Evolutionary conservation across 2,113 vertebrate species (phyloP).

Genomic region (Lasiurus borealis): DNA sequence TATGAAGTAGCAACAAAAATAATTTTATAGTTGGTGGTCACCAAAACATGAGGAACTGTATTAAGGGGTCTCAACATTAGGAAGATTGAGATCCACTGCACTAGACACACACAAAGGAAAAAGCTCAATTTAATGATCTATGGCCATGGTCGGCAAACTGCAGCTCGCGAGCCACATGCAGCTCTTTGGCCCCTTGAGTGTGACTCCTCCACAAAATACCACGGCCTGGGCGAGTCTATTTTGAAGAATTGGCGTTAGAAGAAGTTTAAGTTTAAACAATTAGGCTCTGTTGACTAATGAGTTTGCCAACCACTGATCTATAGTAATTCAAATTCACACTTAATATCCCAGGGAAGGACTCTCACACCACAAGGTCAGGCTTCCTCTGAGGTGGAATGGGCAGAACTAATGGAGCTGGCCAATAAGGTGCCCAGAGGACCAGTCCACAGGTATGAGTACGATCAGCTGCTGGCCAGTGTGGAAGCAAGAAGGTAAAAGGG

Average conservation of each 20-base stretch:
- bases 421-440: conserved; percentile 86
- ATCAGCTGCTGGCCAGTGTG: conserved; percentile 35
- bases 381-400: conserved; percentile 86
- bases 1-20: too few species aligned
- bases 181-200: too few species aligned
- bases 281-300: too few species aligned
- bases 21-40: too few species aligned
- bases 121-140: background rate
- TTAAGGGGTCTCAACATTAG: too few species aligned
- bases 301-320: background rate
- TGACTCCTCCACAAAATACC: too few species aligned
- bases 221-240: too few species aligned
- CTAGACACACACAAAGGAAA: background rate
- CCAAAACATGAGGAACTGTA: too few species aligned
- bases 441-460: conserved; percentile 83
- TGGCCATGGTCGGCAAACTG: background rate
- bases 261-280: too few species aligned
- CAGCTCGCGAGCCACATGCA: too few species aligned
- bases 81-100: too few species aligned
- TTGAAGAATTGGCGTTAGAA: too few species aligned
- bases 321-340: background rate
- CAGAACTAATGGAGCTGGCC: conserved; percentile 88
- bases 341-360: background rate
- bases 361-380: background rate
- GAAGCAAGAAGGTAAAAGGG: background rate